Base-by-base conservation (phyloP, 2,797 vertebrate genomes). In the Platyrinchus mystaceus region DNA sequence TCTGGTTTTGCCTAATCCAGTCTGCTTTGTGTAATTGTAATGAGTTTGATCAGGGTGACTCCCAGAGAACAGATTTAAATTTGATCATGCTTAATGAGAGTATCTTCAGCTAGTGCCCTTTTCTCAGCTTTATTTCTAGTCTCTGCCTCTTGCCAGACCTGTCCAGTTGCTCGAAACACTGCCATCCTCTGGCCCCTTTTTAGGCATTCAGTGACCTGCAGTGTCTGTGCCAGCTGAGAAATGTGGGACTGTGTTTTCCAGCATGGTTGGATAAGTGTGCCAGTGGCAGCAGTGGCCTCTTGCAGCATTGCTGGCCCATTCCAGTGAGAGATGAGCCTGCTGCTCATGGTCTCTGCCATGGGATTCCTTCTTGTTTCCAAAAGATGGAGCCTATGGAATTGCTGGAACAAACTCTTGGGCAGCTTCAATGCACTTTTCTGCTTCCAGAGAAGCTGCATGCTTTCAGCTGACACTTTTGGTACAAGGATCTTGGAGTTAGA, bases 81-180 rank as follows among this genome's bases (percentile, higher is more conserved):
- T 49, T 89, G 71, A 49, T 69, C 34, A 2, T 8, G 2, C 52
- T 80, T 60, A 80, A 41, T 44, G 70, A 84, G 56, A 78, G 23
- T 36, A 36, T 60, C 62, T 84, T 68, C 3, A 24, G 21, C 75
- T 16, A 60, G 13, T 90, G 88, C 50, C 52, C 60, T 87, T 87
- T 86, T 69, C 56, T 90, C 71, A 68, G 71, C 49, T 85, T 87
- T 87, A 55, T 87, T 81, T 87, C 88, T 59, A 69, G 79, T 82
- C 34, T 64, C 11, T 82, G 34, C 26, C 46, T 26, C 46, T 64
- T 87, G 49, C 70, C 75, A 81, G 75, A 19, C 39, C 32, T 82
- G 37, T 69, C 44, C 39, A 9, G 37, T 87, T 68, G 60, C 55
- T 94, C 68, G 10, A 52, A 68, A 17, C 37, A 17, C 52, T 30